phyloP scores from a whole-genome alignment of 1,140 invertebrate genomes.

The Calephelis virginiensis region DNA sequence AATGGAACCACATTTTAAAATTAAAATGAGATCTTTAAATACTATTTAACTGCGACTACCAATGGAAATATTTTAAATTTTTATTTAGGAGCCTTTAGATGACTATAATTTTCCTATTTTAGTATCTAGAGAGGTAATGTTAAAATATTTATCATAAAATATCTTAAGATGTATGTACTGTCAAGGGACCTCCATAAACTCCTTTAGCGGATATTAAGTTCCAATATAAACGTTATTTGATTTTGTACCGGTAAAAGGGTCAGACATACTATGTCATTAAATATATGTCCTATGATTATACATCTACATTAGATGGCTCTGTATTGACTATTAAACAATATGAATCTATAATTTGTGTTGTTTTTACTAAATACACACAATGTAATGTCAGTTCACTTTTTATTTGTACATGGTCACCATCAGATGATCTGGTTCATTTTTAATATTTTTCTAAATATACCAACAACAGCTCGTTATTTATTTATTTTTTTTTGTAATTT shows the following conservation, averaged over 20 bases:
- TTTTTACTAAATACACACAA: conserved; percentile 43
- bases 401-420: conserved; percentile 77
- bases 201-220: conserved; percentile 51
- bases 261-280: conserved; percentile 43
- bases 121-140: conserved; percentile 69
- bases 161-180: conserved; percentile 60
- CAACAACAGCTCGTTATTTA: conserved; percentile 72
- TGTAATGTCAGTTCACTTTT: conserved; percentile 64
- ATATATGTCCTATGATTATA: conserved; percentile 51
- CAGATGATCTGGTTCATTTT: conserved; percentile 76
- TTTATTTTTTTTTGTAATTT: conserved; percentile 52
- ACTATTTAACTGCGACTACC: conserved; percentile 4
- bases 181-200: conserved; percentile 62
- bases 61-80: conserved; percentile 24
- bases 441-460: conserved; percentile 77
- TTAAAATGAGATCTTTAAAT: conserved; percentile 10
- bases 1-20: conserved; percentile 4
- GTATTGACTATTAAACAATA: conserved; percentile 76
- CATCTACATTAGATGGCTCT: conserved; percentile 66
- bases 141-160: conserved; percentile 57
- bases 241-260: conserved; percentile 68
- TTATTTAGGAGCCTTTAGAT: conserved; percentile 46
- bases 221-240: conserved; percentile 59
- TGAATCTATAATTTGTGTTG: conserved; percentile 68
- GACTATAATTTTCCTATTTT: conserved; percentile 68